phyloP scores from a whole-genome alignment of 2,797 vertebrate genomes.

The Danionella dracula region DNA sequence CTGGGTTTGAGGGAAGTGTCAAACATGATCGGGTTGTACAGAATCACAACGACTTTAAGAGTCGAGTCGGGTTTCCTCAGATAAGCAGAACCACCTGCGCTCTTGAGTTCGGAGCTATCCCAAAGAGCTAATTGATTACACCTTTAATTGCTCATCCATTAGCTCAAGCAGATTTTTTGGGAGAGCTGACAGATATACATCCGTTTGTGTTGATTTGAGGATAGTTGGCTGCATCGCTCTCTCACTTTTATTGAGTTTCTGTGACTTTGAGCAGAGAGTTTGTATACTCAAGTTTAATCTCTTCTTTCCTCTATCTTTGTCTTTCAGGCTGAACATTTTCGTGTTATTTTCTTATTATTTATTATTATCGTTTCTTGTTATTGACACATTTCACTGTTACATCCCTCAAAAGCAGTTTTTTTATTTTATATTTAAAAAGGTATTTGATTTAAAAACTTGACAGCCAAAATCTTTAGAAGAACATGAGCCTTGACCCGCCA shows the following conservation, averaged over 20 bases:
- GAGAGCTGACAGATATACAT: conserved; percentile 49
- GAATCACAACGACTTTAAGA: conserved; percentile 61
- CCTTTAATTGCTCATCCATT: conserved; percentile 65
- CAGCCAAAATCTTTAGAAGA: too few species aligned
- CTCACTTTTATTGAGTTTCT: conserved; percentile 40
- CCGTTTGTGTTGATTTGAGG: conserved; percentile 39
- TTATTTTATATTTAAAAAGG: too few species aligned
- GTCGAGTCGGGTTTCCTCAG: conserved; percentile 64
- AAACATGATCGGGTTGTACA: conserved; percentile 63
- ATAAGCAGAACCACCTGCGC: conserved; percentile 69
- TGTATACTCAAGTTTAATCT: conserved; percentile 26
- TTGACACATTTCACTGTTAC: too few species aligned
- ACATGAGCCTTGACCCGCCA: too few species aligned
- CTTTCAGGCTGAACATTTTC: conserved; percentile 44
- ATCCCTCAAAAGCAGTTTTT: too few species aligned
- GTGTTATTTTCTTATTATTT: too few species aligned
- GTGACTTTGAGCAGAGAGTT: conserved; percentile 29
- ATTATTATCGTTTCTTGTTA: conserved; percentile 51
- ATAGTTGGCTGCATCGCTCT: conserved; percentile 43
- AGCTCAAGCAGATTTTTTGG: conserved; percentile 54
- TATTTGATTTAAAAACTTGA: too few species aligned
- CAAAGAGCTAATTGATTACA: conserved; percentile 63
- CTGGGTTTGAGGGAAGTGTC: conserved; percentile 65
- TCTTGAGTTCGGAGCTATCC: conserved; percentile 46
- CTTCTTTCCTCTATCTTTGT: conserved; percentile 33